Conservation (phyloP, 1,140 invertebrate genomes). For the Conopomorpha cramerella region DNA sequence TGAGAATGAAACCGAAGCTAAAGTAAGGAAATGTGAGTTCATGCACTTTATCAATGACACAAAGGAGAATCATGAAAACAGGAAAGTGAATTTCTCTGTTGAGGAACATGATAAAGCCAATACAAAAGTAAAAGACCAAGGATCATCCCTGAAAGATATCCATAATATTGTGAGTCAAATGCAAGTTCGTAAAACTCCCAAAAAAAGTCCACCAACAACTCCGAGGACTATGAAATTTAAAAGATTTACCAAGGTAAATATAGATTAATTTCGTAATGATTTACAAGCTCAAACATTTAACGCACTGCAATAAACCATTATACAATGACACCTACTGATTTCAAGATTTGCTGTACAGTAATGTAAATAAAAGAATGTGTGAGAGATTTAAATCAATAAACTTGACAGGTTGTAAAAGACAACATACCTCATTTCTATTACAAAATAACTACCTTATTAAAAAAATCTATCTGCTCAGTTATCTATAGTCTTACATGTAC, state of each 20-base stretch:
- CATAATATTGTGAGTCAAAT: constrained; percentile 26
- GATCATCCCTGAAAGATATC: constrained; percentile 31
- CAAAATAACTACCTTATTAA: not conserved
- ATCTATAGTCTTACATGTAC: no score
- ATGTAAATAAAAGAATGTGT: no score
- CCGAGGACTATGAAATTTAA: constrained; percentile 49
- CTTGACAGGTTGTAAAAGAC: no score
- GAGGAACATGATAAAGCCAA: constrained; percentile 10
- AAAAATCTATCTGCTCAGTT: no score
- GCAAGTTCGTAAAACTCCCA: constrained; percentile 8
- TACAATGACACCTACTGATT: no score
- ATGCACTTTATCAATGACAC: constrained; percentile 18
- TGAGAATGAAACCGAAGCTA: constrained; percentile 18
- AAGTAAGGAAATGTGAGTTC: constrained; percentile 21
- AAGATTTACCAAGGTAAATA: constrained; percentile 48
- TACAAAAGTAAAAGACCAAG: constrained; percentile 8
- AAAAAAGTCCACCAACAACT: constrained; percentile 43
- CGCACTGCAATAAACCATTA: no score
- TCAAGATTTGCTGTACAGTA: no score
- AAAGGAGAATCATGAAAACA: constrained; percentile 39
- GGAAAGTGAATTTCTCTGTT: constrained; percentile 12
- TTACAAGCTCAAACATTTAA: no score
- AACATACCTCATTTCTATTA: not conserved
- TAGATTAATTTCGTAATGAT: not conserved
- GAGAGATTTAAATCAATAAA: no score